Percentiles rank a stretch among this genome's conserved stretches.
These are phyloP conservation scores for Leptosomus discolor DNA, from an alignment of 2,113 vertebrate genomes.

Conservation along the genomic window DNA sequence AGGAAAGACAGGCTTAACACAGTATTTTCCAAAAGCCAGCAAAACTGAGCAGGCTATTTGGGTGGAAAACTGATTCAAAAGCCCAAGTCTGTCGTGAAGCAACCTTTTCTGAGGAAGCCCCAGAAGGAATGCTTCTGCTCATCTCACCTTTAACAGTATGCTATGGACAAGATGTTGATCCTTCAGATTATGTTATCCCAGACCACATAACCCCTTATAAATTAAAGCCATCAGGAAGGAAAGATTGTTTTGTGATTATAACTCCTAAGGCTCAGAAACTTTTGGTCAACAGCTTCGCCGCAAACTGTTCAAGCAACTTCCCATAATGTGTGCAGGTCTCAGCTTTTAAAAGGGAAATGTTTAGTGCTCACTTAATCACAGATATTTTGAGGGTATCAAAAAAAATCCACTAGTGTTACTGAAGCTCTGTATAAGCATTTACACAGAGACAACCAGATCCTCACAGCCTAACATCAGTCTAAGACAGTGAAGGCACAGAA, in stretches of 20 bases:
- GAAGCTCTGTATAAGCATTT: background rate
- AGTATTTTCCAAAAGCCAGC: background rate
- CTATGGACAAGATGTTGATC: background rate
- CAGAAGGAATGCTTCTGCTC: background rate
- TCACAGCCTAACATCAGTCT: background rate
- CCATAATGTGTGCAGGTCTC: background rate
- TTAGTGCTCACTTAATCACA: background rate
- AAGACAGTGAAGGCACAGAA: background rate
- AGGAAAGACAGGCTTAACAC: background rate
- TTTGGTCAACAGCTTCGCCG: fast-evolving
- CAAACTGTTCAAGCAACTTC: background rate
- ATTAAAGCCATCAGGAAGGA: background rate
- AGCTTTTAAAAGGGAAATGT: background rate
- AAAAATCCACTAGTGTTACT: background rate
- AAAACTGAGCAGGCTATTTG: background rate
- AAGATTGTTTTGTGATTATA: background rate
- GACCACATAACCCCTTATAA: background rate
- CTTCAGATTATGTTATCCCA: background rate
- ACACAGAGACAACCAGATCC: background rate
- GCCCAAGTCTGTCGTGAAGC: background rate
- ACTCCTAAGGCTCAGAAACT: background rate
- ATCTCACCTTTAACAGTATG: background rate
- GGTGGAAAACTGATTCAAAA: background rate
- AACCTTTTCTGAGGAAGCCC: background rate
- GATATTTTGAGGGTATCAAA: background rate